Base-by-base conservation (phyloP, 1,140 invertebrate species). In the Hycleus phaleratus region DNA sequence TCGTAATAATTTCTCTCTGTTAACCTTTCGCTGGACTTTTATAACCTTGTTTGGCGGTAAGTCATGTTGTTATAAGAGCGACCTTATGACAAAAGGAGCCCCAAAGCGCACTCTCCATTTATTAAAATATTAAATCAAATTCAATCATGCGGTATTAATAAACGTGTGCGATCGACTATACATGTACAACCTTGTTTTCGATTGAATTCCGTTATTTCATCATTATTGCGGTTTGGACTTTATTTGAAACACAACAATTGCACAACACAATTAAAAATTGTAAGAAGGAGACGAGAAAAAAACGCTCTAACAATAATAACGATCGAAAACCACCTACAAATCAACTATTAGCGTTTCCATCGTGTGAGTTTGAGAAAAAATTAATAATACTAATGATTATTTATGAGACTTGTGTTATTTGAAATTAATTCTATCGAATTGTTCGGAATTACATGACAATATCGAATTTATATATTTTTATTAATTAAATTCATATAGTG, bases 111-210 rank as follows among this genome's bases (percentile, higher is more conserved):
- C 32, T 32, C 32, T 32, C 32, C 7, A 18, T 32, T 5, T 32
- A 32, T 32, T 4, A 32, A 32, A 32, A 32, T 32, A 32, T 32
- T 59, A 59, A 59, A 59, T 59, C 50, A 51, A 18, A 54, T 39
- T 48, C 58, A 59, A 59, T 54, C 58, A 59, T 59, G 58, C 58
- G 58, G 54, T 55, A 55, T 59, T 59, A 59, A 59, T 54, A 59
- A 59, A 59, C 57, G 57, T 59, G 58, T 59, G 58, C 54, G 58
- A 59, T 32, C 4, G 32, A 32, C 7, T 32, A 18, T 18, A 18
- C 18, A 18, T 18, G 54, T 59, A 55, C 58, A 54, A 54, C 58
- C 58, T 59, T 59, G 58, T 59, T 59, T 59, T 59, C 50, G 51
- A 59, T 59, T 49, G 26, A 42, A 49, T 48, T 49, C 58, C 58